Base-by-base conservation (phyloP, 2,113 vertebrate genomes). In the Caranx melampygus region DNA sequence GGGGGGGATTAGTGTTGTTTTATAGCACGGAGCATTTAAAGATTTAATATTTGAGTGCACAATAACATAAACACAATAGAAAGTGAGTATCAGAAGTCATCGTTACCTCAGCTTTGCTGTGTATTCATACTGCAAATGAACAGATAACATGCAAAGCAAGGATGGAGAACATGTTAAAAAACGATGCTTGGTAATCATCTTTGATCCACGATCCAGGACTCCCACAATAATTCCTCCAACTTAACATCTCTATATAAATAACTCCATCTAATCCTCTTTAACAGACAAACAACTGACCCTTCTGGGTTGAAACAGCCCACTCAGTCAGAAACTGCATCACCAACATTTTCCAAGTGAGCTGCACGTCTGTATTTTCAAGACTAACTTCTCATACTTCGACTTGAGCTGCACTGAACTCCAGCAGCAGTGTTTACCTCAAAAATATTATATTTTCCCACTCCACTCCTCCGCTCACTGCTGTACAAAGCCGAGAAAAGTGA, bases 401-500 rank as follows among this genome's bases (percentile, higher is more conserved):
- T 64, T 14, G 71, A 62, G 58, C 45, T 47, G 35, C 54, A 4
- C 26, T 75, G 52, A 79, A 78, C 79, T 85, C 66, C 72, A 61
- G 45, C 81, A 79, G 49, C 75, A 54, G 21, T 33, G 21, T 85
- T 87, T 85, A 73, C 66, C 57, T 71, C 54, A 31, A 35, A 33
- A 79, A 70, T 12, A 6, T 58, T 33, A 61, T 54, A 15, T 69
- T 63, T 66, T 79, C 31, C 61, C 45, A 60, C 67, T 79, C 69
- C 64, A 55, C 88, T 81, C 89, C 66, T 79, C 75, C 66, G 15
- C 75, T 69, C 21, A 2, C 55, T 35, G 15, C 72, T n/a, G 68
- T 35, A 62, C 79, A 81, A 69, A 88, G 83, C 72, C 12, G 33
- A 83, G 74, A 69, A 81, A 82, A 85, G 76, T 91, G 84, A 89